Conservation (phyloP, 2,113 vertebrate species). For the Odontophorus gujanensis region DNA sequence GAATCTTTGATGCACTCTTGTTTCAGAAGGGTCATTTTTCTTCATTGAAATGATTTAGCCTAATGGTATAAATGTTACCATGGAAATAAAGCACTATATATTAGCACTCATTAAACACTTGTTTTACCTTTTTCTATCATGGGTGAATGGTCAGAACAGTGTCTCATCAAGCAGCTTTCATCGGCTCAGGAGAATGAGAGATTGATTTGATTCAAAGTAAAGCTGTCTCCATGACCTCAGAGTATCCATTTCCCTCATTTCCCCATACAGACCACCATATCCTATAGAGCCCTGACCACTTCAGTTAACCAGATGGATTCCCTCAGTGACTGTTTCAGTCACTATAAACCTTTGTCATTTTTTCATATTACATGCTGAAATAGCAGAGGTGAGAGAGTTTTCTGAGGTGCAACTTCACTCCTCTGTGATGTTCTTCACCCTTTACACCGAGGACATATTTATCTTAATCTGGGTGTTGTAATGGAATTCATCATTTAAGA, state of each 20-base stretch:
- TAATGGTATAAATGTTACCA: conserved; percentile 6
- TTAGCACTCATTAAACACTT: conserved; percentile 4
- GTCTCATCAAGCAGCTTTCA: not conserved
- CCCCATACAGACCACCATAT: not conserved
- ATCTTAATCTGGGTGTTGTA: not conserved
- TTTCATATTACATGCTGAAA: not conserved
- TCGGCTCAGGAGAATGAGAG: not conserved
- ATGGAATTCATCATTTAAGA: not conserved
- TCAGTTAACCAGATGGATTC: not conserved
- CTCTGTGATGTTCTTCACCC: not conserved
- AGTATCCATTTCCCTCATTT: rapidly evolving
- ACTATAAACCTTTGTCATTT: not conserved
- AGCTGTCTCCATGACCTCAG: not conserved
- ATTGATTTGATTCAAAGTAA: not conserved
- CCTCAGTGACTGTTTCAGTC: not conserved
- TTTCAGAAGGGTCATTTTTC: not conserved
- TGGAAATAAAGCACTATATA: conserved; percentile 39
- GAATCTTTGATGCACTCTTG: not conserved
- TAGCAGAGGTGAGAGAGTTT: not conserved
- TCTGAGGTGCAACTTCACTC: not conserved
- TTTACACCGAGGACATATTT: not conserved
- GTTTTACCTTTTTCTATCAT: not conserved
- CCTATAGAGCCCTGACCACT: not conserved
- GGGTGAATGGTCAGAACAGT: not conserved
- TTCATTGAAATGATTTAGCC: not conserved